These are phyloP conservation scores for Sarcophaga caerulescens DNA, from an alignment of 2,888 invertebrate species.

Conservation along the genomic window DNA sequence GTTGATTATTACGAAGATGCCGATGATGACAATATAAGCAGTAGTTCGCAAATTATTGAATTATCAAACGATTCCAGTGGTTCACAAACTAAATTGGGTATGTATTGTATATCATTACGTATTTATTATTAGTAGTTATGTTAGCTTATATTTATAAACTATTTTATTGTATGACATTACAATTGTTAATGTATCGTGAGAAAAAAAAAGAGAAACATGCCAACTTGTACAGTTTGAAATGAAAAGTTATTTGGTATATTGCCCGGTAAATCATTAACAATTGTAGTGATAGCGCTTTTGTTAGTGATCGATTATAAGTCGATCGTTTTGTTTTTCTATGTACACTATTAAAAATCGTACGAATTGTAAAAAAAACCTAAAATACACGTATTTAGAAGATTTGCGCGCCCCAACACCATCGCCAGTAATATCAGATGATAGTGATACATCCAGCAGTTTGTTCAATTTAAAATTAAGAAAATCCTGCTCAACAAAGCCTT, in stretches of 20 bases:
- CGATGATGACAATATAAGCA: slow-evolving; percentile 43
- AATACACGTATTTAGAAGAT: slow-evolving; percentile 69
- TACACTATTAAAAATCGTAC: slow-evolving; percentile 31
- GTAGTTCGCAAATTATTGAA: slow-evolving; percentile 67
- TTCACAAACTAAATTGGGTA: slow-evolving; percentile 66
- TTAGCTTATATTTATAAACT: neutral
- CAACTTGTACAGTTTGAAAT: neutral
- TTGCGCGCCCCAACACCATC: slow-evolving; percentile 69
- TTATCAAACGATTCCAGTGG: slow-evolving; percentile 70
- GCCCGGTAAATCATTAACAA: slow-evolving; percentile 38
- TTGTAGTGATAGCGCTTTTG: slow-evolving; percentile 31
- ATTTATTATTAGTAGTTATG: slow-evolving; percentile 2
- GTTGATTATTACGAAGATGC: slow-evolving; percentile 42
- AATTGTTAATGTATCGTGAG: slow-evolving; percentile 51
- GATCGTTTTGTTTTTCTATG: slow-evolving; percentile 32
- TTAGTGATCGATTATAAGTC: slow-evolving; percentile 47
- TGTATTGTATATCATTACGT: slow-evolving; percentile 1
- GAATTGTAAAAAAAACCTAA: slow-evolving; percentile 57
- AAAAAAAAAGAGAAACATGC: neutral
- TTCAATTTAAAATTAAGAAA: slow-evolving; percentile 21
- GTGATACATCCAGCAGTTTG: slow-evolving; percentile 34
- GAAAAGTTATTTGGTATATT: neutral
- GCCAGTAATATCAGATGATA: slow-evolving; percentile 69
- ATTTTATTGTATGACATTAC: slow-evolving; percentile 27
- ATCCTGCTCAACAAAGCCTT: slow-evolving; percentile 29